phyloP scores from a whole-genome alignment of 2,797 vertebrate genomes.

The Sebastes kiyomatsui region DNA sequence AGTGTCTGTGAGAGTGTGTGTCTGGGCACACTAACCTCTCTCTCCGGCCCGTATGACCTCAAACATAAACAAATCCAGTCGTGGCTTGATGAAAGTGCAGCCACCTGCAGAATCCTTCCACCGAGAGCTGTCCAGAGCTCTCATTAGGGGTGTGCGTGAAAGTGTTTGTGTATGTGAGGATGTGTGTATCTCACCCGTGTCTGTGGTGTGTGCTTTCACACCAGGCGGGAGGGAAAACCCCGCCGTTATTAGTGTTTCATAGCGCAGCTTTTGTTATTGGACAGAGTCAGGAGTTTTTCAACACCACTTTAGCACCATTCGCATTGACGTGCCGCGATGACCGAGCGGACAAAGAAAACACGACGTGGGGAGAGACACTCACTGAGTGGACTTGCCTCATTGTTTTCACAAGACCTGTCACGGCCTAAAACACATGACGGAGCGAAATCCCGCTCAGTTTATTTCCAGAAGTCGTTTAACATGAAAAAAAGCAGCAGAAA shows the following conservation, averaged over 20 bases:
- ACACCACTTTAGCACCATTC: slow-evolving; percentile 65
- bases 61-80: slow-evolving; percentile 80
- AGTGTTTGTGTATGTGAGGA: slow-evolving; percentile 40
- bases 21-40: slow-evolving; percentile 69
- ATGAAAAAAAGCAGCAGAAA: slow-evolving; percentile 39
- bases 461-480: slow-evolving; percentile 63
- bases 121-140: slow-evolving; percentile 68
- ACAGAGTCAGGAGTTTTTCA: slow-evolving; percentile 74
- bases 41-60: slow-evolving; percentile 73
- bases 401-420: slow-evolving; percentile 71
- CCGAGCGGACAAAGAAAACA: slow-evolving; percentile 78
- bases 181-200: slow-evolving; percentile 48
- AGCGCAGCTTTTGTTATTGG: slow-evolving; percentile 73
- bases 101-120: slow-evolving; percentile 82
- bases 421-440: slow-evolving; percentile 60
- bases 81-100: slow-evolving; percentile 80
- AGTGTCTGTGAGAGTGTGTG: slow-evolving; percentile 64
- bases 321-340: slow-evolving; percentile 74
- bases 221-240: slow-evolving; percentile 54
- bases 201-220: slow-evolving; percentile 59
- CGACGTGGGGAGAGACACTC: slow-evolving; percentile 56
- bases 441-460: slow-evolving; percentile 50
- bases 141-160: slow-evolving; percentile 65
- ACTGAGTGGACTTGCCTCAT: slow-evolving; percentile 43
- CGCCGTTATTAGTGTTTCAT: slow-evolving; percentile 73